phyloP scores from a whole-genome alignment of 2,113 vertebrate genomes.

The Myxocyprinus asiaticus region DNA sequence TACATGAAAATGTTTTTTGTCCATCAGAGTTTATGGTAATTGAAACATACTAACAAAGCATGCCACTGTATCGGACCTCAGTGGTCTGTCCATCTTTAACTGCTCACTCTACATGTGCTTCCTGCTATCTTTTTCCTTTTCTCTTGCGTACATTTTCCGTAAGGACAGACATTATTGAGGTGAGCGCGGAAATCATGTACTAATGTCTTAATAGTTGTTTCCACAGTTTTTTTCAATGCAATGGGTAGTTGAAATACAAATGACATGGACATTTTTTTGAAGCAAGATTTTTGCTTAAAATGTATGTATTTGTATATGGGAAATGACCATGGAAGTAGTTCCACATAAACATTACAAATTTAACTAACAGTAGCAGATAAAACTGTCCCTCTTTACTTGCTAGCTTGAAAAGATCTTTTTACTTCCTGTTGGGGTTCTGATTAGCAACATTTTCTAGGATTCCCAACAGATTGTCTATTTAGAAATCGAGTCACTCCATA shows the following conservation, averaged over 20 bases:
- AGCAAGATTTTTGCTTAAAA: background rate
- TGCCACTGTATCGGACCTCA: constrained; percentile 4
- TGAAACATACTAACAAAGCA: constrained; percentile 49
- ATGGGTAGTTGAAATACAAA: background rate
- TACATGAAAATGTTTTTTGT: constrained; percentile 26
- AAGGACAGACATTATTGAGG: constrained; percentile 96
- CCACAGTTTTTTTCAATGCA: background rate
- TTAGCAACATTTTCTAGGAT: too few species aligned
- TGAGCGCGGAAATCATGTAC: constrained; percentile 75
- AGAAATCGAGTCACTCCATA: too few species aligned
- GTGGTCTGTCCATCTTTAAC: too few species aligned
- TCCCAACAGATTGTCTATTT: too few species aligned
- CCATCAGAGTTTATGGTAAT: constrained; percentile 12
- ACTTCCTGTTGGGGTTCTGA: too few species aligned
- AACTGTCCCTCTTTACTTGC: background rate
- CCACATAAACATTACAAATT: background rate
- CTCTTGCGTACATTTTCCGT: constrained; percentile 79
- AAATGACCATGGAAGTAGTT: background rate
- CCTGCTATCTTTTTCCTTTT: constrained; percentile 61
- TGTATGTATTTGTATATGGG: background rate
- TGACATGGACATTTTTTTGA: background rate
- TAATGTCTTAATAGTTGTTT: background rate
- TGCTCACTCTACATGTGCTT: background rate
- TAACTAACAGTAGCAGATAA: background rate
- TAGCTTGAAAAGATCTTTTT: too few species aligned